Percentiles rank a stretch among this genome's conserved stretches.
These are phyloP conservation scores for Mya arenaria DNA, from an alignment of 1,140 invertebrate species.

Conservation along the genomic window DNA sequence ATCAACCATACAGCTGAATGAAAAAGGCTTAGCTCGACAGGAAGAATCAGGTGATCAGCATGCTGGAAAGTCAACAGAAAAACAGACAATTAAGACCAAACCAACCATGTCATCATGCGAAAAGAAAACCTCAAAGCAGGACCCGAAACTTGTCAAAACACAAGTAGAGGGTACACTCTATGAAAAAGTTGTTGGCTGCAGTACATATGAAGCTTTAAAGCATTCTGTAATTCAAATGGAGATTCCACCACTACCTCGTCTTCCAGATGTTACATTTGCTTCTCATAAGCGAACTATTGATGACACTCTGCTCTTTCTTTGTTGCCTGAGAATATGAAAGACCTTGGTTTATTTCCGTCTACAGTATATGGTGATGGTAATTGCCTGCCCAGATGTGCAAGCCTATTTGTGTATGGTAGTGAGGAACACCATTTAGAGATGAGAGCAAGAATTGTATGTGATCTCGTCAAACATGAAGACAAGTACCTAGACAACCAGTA, in stretches of 20 bases:
- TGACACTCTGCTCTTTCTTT: not conserved
- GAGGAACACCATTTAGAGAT: not conserved
- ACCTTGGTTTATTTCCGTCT: not conserved
- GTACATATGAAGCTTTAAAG: constrained; percentile 8
- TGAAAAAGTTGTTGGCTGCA: not conserved
- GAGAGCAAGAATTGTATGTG: constrained; percentile 14
- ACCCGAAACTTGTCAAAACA: not conserved
- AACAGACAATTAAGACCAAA: constrained; percentile 19
- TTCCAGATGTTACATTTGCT: constrained; percentile 10
- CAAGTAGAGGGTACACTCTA: too few relatives aligned
- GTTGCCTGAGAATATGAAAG: not conserved
- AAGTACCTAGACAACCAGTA: constrained; percentile 8
- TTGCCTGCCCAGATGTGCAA: constrained; percentile 23
- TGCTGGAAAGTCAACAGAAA: not conserved
- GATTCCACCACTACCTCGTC: constrained; percentile 11
- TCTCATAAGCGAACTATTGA: constrained; percentile 3
- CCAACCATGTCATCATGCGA: not conserved
- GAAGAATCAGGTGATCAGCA: too few relatives aligned
- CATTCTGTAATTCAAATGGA: not conserved
- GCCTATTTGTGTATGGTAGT: constrained; percentile 7
- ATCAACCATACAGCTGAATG: not conserved
- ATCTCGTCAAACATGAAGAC: constrained; percentile 1
- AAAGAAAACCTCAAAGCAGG: constrained; percentile 8
- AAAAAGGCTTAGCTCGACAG: constrained; percentile 11
- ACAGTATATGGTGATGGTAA: constrained; percentile 7